Evolutionary conservation across 2,113 vertebrate species (phyloP).

Genomic region (Plotosus lineatus): DNA sequence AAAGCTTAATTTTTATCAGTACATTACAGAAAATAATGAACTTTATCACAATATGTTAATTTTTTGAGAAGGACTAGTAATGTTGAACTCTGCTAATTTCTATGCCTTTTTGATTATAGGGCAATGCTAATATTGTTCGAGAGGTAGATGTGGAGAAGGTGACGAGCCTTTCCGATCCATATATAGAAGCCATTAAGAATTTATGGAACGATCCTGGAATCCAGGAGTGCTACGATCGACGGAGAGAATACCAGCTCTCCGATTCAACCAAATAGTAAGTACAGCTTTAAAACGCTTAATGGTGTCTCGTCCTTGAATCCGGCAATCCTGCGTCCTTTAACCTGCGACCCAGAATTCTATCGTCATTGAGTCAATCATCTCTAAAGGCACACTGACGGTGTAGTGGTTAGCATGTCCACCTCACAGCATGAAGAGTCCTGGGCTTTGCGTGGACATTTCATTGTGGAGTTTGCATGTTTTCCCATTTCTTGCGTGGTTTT

Average conservation of each 20-base stretch:
- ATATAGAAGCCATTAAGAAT: constrained; percentile 79
- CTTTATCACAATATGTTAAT: background rate
- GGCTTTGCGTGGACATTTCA: too few species aligned
- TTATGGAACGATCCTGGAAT: constrained; percentile 83
- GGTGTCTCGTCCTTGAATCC: background rate
- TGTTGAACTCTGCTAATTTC: background rate
- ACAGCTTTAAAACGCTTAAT: background rate
- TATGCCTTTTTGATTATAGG: constrained; percentile 61
- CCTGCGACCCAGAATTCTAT: background rate
- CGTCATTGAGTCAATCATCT: background rate
- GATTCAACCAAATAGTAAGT: constrained; percentile 86
- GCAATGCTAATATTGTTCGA: constrained; percentile 69
- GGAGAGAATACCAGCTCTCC: constrained; percentile 83
- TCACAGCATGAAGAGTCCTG: too few species aligned
- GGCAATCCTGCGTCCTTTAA: background rate
- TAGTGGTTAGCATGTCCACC: too few species aligned
- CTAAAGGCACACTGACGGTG: too few species aligned
- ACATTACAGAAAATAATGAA: too few species aligned
- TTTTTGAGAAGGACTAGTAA: background rate
- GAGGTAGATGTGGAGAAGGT: constrained; percentile 78
- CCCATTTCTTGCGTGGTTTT: too few species aligned
- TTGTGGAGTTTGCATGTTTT: too few species aligned
- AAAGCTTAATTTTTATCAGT: too few species aligned
- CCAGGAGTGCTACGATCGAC: constrained; percentile 80
- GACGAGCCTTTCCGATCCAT: constrained; percentile 61